Evolutionary conservation across 2,113 vertebrate species (phyloP).

Genomic region (Cairina moschata): DNA sequence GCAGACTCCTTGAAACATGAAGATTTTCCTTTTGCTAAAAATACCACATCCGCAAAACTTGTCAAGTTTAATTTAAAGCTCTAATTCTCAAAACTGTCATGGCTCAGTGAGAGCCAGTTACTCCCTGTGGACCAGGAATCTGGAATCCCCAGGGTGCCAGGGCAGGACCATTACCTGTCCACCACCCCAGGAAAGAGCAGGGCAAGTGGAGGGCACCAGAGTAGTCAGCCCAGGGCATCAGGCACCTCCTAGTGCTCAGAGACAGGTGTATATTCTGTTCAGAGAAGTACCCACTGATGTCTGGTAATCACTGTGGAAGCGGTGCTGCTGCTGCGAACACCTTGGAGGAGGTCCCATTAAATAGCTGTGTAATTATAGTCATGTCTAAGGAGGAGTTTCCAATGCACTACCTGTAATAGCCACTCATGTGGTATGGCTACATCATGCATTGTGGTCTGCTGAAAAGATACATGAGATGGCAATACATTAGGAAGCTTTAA

Average conservation of each 20-base stretch:
- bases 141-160: fast-evolving
- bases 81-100: background rate
- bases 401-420: background rate
- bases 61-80: background rate
- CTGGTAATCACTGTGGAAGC: background rate
- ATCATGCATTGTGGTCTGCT: background rate
- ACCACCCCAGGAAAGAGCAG: fast-evolving
- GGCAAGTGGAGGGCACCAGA: background rate
- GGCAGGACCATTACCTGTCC: background rate
- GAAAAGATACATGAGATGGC: background rate
- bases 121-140: background rate
- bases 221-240: background rate
- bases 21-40: background rate
- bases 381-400: background rate
- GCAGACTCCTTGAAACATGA: background rate
- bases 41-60: background rate
- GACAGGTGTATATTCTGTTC: background rate
- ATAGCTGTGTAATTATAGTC: background rate
- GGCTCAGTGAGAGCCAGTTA: background rate
- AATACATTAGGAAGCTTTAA: background rate
- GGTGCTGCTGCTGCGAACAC: background rate
- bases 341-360: background rate
- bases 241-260: background rate
- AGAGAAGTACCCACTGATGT: background rate
- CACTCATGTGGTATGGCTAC: background rate